Base-by-base conservation (phyloP, 2,113 vertebrate species). In the Macrotis lagotis region DNA sequence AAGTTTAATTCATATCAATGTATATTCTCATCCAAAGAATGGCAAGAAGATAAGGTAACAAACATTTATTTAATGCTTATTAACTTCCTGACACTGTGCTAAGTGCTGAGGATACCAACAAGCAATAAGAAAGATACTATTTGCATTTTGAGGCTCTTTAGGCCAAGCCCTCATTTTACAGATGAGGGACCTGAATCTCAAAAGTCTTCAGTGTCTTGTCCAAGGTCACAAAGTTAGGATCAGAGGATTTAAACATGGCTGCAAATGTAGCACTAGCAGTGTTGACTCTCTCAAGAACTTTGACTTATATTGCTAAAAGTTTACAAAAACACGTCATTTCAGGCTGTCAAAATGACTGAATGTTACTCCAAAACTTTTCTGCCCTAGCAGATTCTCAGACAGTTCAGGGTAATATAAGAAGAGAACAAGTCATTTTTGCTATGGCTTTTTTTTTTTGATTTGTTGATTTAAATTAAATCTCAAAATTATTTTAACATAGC, bases 401-500 rank as follows among this genome's bases (percentile, higher is more conserved):
- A 83, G 66, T 83, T 83, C 37, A 44, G n/a, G 37, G 16, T 83
- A 83, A 83, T 83, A 44, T 83, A 83, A 83, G 66, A 19, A 83
- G 22, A 24, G n/a, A 44, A 83, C 19, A 83, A 44, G 37, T 6
- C 66, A 83, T 26, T 48, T 26, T 11, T 51, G 48, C 3, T 26
- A n/a, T 16, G 37, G 59, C 48, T 11, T 90, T 26, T 5, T 47
- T 50, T 26, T 5, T 47, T 50, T 26, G n/a, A 16, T 90, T 91
- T 92, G 91, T 26, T 92, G 55, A 50, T 83, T 49, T 50, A 51
- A 51, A 22, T 50, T 59, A 92, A 92, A 51, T 59, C 59, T 83
- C 59, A 92, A 50, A 8, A 59, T 83, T 83, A 92, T 83, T 92
- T 92, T 92, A 83, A 83, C 37, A 92, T 50, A 48, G 25, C 48